These are phyloP conservation scores for Thunnus thynnus DNA, from an alignment of 2,113 vertebrate genomes.

Conservation along the genomic window DNA sequence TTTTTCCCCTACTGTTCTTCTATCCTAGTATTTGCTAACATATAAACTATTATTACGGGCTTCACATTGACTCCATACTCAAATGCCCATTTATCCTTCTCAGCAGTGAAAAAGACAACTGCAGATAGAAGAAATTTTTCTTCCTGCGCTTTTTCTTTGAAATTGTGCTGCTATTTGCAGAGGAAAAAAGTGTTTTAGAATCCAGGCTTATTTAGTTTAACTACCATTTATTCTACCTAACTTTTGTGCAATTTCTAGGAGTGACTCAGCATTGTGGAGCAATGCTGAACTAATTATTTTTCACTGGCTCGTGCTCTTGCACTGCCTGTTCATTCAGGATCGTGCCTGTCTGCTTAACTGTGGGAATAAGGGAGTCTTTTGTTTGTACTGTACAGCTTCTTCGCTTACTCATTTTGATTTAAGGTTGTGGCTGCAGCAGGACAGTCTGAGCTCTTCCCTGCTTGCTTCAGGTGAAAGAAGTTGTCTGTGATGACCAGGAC, in stretches of 20 bases:
- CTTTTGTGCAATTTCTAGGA: constrained; percentile 5
- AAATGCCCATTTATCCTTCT: neutral
- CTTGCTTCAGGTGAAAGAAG: neutral
- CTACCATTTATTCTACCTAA: neutral
- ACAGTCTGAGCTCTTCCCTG: neutral
- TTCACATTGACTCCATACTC: neutral
- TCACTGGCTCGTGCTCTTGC: constrained; percentile 8
- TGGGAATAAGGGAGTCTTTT: neutral
- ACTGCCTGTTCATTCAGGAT: neutral
- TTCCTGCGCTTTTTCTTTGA: neutral
- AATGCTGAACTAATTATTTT: constrained; percentile 25
- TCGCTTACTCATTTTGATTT: constrained; percentile 3
- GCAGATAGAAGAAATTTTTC: neutral
- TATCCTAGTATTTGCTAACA: too few relatives aligned
- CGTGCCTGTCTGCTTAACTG: neutral
- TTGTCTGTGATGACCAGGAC: neutral
- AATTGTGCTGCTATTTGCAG: neutral
- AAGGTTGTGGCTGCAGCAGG: neutral
- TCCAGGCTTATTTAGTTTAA: neutral
- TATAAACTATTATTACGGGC: too few relatives aligned
- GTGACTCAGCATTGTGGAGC: constrained; percentile 21
- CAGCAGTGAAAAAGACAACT: neutral
- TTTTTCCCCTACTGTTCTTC: neutral
- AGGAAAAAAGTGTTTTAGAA: neutral
- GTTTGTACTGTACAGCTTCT: neutral